phyloP scores from a whole-genome alignment of 2,797 vertebrate genomes.

The Anableps anableps region DNA sequence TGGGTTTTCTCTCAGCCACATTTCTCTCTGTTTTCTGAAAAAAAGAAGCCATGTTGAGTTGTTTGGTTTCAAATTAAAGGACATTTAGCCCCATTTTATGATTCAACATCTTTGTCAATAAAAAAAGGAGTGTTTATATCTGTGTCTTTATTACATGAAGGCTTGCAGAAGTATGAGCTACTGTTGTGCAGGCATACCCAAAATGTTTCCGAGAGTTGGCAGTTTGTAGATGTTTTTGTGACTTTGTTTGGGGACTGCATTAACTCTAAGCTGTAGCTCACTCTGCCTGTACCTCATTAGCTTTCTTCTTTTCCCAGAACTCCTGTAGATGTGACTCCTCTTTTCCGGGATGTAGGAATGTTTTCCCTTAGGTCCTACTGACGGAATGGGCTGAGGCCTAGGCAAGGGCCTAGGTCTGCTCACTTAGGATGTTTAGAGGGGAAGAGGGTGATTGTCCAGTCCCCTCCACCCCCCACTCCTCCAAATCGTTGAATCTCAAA shows the following conservation, averaged over 20 bases:
- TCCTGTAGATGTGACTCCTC: constrained; percentile 77
- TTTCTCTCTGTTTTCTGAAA: neutral
- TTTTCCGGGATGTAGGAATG: constrained; percentile 79
- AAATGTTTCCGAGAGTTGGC: neutral
- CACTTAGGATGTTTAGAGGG: constrained; percentile 69
- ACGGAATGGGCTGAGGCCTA: constrained; percentile 72
- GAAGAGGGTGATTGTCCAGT: constrained; percentile 42
- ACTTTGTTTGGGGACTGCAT: constrained; percentile 26
- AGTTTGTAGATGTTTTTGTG: constrained; percentile 19
- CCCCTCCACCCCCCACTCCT: neutral
- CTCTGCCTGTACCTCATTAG: constrained; percentile 82
- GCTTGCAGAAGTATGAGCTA: neutral
- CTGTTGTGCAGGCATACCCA: neutral
- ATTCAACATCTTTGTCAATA: neutral
- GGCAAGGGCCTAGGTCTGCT: constrained; percentile 66
- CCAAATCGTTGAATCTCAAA: constrained; percentile 66
- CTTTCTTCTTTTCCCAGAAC: constrained; percentile 78
- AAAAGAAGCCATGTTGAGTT: neutral
- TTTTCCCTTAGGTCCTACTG: constrained; percentile 76
- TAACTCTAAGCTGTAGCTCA: constrained; percentile 44
- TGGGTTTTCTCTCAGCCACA: neutral
- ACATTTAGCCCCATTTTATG: neutral
- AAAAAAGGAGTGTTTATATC: neutral
- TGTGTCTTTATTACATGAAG: neutral
- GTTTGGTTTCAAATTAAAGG: neutral